Evolutionary conservation across 2,113 vertebrate species (phyloP).

Genomic region (western clawed frog (Xenopus tropicalis)): DNA sequence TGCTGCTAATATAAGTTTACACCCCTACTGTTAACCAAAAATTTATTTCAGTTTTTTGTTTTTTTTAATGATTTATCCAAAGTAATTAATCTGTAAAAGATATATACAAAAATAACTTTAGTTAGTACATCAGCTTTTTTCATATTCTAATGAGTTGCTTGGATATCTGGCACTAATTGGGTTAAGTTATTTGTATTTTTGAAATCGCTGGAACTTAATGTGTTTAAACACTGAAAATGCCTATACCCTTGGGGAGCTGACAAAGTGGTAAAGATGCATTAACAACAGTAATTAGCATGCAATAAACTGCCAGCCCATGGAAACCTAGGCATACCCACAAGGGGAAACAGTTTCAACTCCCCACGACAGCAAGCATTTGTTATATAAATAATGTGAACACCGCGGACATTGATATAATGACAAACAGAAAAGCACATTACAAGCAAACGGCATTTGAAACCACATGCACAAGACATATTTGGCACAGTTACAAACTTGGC

Average conservation of each 20-base stretch:
- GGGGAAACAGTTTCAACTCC: no score
- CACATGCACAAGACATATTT: constrained; percentile 26
- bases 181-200: no score
- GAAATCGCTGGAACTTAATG: neutral
- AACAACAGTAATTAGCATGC: constrained; percentile 37
- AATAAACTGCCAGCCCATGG: constrained; percentile 24
- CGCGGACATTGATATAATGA: constrained; percentile 37
- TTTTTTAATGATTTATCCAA: no score
- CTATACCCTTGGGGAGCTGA: constrained; percentile 5
- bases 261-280: constrained; percentile 14
- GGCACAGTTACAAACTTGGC: constrained; percentile 26
- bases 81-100: no score
- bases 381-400: constrained; percentile 40
- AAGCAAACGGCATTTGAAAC: constrained; percentile 39
- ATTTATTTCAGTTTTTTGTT: no score
- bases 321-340: neutral
- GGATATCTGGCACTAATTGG: no score
- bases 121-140: no score
- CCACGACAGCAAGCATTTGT: constrained; percentile 24
- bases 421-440: constrained; percentile 38
- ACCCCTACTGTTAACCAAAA: no score
- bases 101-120: no score
- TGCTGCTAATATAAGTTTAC: no score
- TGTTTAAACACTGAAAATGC: neutral
- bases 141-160: no score